Evolutionary conservation across 2,113 vertebrate species (phyloP).

Genomic region (Buteo buteo): DNA sequence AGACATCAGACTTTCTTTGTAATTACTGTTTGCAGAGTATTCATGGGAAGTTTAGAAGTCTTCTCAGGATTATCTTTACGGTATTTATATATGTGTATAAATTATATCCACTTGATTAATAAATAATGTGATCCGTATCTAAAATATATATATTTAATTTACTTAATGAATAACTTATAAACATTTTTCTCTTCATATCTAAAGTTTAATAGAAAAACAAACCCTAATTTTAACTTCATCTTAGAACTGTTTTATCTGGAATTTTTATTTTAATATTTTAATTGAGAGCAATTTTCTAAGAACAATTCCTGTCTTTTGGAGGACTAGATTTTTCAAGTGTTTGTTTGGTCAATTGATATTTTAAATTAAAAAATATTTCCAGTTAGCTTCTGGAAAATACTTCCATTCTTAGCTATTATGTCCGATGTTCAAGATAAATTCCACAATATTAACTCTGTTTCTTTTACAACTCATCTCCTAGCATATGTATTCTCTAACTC

Average conservation of each 20-base stretch:
- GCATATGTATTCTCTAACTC: neutral
- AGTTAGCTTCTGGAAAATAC: neutral
- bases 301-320: neutral
- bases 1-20: neutral
- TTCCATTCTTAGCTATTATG: neutral
- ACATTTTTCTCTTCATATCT: neutral
- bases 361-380: neutral
- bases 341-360: neutral
- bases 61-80: neutral
- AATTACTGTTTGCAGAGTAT: neutral
- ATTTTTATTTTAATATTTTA: neutral
- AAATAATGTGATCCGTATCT: neutral
- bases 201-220: neutral
- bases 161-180: neutral
- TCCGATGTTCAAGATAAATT: neutral
- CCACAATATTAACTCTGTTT: neutral
- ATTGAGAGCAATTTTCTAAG: neutral
- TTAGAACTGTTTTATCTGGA: neutral
- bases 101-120: neutral
- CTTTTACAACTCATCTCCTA: neutral
- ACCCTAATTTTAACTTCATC: neutral
- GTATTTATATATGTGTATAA: neutral
- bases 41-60: neutral
- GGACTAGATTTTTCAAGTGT: neutral
- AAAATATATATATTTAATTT: neutral